These are phyloP conservation scores for Bombus breviceps DNA, from an alignment of 1,140 invertebrate genomes.

Conservation along the genomic window DNA sequence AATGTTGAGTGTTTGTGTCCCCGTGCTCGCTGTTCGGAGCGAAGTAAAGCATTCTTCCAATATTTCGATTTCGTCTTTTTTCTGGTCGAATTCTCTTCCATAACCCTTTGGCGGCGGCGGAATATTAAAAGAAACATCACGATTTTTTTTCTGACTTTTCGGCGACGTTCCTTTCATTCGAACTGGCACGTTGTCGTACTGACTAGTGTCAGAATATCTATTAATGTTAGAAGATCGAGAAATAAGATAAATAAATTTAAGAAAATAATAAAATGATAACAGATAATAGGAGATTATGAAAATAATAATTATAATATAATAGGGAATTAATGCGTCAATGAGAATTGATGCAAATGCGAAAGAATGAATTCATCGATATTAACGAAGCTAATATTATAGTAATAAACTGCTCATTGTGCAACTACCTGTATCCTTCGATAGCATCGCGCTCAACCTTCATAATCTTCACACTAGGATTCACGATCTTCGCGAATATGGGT, in stretches of 20 bases:
- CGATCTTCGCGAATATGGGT: constrained; percentile 74
- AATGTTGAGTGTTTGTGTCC: constrained; percentile 72
- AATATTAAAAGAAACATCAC: constrained; percentile 76
- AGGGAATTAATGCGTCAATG: background rate
- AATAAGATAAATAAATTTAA: background rate
- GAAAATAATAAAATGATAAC: background rate
- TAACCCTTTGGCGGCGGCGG: constrained; percentile 72
- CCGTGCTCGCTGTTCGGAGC: constrained; percentile 81
- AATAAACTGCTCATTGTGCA: background rate
- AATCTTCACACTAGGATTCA: constrained; percentile 80
- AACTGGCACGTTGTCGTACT: constrained; percentile 81
- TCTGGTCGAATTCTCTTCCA: constrained; percentile 55
- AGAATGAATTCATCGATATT: background rate
- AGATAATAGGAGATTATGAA: background rate
- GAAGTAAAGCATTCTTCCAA: constrained; percentile 80
- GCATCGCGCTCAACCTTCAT: constrained; percentile 79
- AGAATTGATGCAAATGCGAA: background rate
- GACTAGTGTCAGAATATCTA: constrained; percentile 80
- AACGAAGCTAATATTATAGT: background rate
- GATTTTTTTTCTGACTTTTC: constrained; percentile 74
- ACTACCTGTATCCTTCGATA: constrained; percentile 77
- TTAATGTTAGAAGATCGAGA: background rate
- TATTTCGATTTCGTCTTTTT: constrained; percentile 78
- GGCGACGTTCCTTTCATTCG: constrained; percentile 75
- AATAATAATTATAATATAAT: background rate